These are phyloP conservation scores for Nebria salina DNA, from an alignment of 2,888 invertebrate species.

Conservation along the genomic window DNA sequence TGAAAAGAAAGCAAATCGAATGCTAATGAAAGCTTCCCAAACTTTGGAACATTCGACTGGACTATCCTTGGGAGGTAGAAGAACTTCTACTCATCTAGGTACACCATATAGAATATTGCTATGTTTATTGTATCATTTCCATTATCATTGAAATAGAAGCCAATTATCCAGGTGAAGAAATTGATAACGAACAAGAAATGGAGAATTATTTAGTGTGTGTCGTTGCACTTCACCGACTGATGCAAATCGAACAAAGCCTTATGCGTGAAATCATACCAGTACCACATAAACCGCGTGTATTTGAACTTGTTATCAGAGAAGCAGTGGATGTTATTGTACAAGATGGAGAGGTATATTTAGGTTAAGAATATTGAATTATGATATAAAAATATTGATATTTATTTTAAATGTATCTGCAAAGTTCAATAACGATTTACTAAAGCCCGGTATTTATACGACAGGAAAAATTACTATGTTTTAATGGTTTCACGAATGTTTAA, in stretches of 20 bases:
- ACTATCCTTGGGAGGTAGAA: slow-evolving; percentile 75
- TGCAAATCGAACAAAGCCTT: slow-evolving; percentile 86
- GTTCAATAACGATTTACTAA: too few relatives aligned
- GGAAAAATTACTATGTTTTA: too few relatives aligned
- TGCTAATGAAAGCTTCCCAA: slow-evolving; percentile 84
- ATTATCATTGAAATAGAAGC: slow-evolving; percentile 53
- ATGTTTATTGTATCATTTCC: too few relatives aligned
- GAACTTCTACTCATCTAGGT: slow-evolving; percentile 65
- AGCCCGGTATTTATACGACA: too few relatives aligned
- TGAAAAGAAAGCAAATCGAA: slow-evolving; percentile 83
- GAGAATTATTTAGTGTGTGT: slow-evolving; percentile 85
- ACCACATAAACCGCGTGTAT: slow-evolving; percentile 82
- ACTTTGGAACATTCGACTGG: slow-evolving; percentile 85
- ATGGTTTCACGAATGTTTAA: too few relatives aligned
- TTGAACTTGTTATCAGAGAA: slow-evolving; percentile 83
- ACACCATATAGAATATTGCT: too few relatives aligned
- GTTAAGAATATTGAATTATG: too few relatives aligned
- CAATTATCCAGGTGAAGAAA: slow-evolving; percentile 66
- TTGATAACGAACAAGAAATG: slow-evolving; percentile 81
- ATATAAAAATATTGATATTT: too few relatives aligned
- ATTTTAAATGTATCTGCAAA: too few relatives aligned
- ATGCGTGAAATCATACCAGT: slow-evolving; percentile 87
- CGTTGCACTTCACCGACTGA: slow-evolving; percentile 82
- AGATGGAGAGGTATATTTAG: slow-evolving; percentile 87
- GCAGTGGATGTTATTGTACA: slow-evolving; percentile 85